Percentiles rank a stretch among this genome's conserved stretches.
Conservation (phyloP, 92 coral and sea anemone genomes). For the Pocillopora meandrina region DNA sequence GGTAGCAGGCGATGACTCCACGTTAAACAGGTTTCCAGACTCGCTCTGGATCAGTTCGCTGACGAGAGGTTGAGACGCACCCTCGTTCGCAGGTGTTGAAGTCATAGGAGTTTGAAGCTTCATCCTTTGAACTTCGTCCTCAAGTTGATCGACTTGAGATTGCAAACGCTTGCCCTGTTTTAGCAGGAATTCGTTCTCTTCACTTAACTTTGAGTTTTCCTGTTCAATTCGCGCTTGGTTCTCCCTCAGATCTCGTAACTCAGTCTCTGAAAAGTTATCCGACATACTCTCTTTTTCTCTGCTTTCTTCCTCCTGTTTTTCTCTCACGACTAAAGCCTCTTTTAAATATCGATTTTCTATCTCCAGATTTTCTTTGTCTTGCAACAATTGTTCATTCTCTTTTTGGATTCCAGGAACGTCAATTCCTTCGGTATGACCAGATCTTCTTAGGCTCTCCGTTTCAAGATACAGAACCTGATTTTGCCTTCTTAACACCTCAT, state of each 20-base stretch:
- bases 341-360: constrained; percentile 66
- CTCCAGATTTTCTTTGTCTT: constrained; percentile 73
- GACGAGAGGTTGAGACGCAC: constrained; percentile 15
- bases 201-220: constrained; percentile 64
- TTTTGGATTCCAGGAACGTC: constrained; percentile 46
- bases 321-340: constrained; percentile 52
- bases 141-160: constrained; percentile 67
- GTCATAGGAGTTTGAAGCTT: constrained; percentile 43
- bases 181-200: constrained; percentile 75
- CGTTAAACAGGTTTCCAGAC: constrained; percentile 17
- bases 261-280: constrained; percentile 48
- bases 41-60: constrained; percentile 25
- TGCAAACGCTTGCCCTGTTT: constrained; percentile 80
- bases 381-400: constrained; percentile 49
- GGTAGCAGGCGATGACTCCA: constrained; percentile 30
- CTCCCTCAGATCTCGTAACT: constrained; percentile 54
- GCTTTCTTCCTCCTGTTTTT: constrained; percentile 56
- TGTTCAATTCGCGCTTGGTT: constrained; percentile 46
- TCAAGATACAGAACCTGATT: constrained; percentile 93
- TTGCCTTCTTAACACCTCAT: constrained; percentile 86
- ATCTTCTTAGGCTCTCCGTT: constrained; percentile 78
- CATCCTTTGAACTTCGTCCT: constrained; percentile 56
- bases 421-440: constrained; percentile 43
- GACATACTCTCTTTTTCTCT: constrained; percentile 56
- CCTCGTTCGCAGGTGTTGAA: constrained; percentile 19